Evolutionary conservation across 2,888 invertebrate species (phyloP), one percentile per base, ranked within the genome.

Genomic region (Cerastoderma edule): DNA sequence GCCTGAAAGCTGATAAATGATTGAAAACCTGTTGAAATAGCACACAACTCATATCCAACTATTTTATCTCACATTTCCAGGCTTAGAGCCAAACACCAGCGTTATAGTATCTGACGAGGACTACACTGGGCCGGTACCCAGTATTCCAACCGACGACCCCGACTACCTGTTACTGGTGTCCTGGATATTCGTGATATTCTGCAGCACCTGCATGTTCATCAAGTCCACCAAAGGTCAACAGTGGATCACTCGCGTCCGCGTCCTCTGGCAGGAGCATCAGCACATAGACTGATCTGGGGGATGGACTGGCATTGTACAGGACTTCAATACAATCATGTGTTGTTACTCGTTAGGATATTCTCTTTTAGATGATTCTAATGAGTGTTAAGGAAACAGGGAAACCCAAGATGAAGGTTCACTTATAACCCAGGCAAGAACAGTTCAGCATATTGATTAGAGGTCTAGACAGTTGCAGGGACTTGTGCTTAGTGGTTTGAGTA

Each of bases 161-260:
- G 98, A 98, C 92, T 96, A 96, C 89, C 96, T 96, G 87, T 93
- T 98, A 48, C 94, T 96, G 65, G 90, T 97, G 10, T 96, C 98
- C 0, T 98, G 98, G 97, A 84, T 95, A 30, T 98, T 98, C 90
- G 96, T 98, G 69, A 91, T 96, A 6, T 91, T 83, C 35, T 90
- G 86, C 76, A 85, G 84, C 30, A 75, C 78, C 2, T 87, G 84
- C 75, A 85, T 89, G 77, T 88, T 91, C 71, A 78, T 89, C 24
- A 81, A 85, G 56, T 89, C 89, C 44, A 83, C 72, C 16, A 80
- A 85, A 33, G 90, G 90, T 24, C 89, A 90, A 65, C 86, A 86
- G 68, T 84, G 87, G 72, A 88, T 90, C 24, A 87, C 86, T 30
- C 82, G 82, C 57, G 83, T 91, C 5, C 71, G 85, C 44, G 76